Conservation (phyloP, 1,140 invertebrate species). For the Drosophila littoralis region DNA sequence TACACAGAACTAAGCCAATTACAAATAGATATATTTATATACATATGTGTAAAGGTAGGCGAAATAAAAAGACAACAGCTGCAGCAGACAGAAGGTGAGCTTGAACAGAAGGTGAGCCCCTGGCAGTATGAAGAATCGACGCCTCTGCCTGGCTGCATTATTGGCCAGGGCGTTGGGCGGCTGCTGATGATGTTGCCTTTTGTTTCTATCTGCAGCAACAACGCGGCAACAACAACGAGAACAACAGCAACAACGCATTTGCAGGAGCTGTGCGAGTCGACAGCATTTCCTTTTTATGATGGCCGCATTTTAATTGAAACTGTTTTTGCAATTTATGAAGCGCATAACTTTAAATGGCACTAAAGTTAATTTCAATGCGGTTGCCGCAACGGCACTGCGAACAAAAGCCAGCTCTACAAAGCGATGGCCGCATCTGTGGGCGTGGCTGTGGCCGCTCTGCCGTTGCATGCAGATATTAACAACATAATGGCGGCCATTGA, state of each 20-base stretch:
- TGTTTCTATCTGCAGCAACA: slow-evolving; percentile 57
- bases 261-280: slow-evolving; percentile 70
- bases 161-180: slow-evolving; percentile 55
- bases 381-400: slow-evolving; percentile 50
- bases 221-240: slow-evolving; percentile 30
- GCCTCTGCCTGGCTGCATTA: slow-evolving; percentile 51
- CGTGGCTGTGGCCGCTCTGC: slow-evolving; percentile 10
- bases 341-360: slow-evolving; percentile 82
- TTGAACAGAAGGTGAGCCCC: no score
- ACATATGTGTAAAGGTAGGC: no score
- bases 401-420: slow-evolving; percentile 40
- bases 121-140: neutral
- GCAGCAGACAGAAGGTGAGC: no score
- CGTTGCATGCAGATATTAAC: slow-evolving; percentile 42
- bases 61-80: no score
- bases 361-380: slow-evolving; percentile 82
- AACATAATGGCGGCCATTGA: slow-evolving; percentile 43
- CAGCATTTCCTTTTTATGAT: slow-evolving; percentile 82
- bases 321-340: slow-evolving; percentile 82
- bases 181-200: slow-evolving; percentile 67
- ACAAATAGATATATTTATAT: no score
- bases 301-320: slow-evolving; percentile 82
- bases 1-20: no score
- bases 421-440: slow-evolving; percentile 4
- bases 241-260: slow-evolving; percentile 55